Evolutionary conservation across 2,797 vertebrate species (phyloP).

Genomic region (Pseudopleuronectes americanus): DNA sequence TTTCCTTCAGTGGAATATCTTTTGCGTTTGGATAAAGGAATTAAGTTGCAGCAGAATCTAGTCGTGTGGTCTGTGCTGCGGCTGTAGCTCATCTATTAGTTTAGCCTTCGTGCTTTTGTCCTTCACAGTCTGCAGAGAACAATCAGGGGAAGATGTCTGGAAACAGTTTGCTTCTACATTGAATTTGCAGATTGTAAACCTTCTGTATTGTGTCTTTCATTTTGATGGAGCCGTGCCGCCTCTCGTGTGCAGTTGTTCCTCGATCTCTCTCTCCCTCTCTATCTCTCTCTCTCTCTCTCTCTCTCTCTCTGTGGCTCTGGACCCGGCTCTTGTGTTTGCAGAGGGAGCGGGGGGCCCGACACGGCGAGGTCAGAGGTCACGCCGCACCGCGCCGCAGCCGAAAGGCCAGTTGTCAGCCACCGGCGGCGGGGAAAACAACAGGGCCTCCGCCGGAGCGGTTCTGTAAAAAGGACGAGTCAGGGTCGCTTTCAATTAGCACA

Average conservation of each 20-base stretch:
- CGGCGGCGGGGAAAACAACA: slow-evolving; percentile 59
- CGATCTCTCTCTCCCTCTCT: too few species aligned
- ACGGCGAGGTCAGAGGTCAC: slow-evolving; percentile 58
- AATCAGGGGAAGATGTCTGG: slow-evolving; percentile 3
- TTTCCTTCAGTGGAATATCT: slow-evolving; percentile 63
- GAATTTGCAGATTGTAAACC: slow-evolving; percentile 42
- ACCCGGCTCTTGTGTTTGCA: slow-evolving; percentile 35
- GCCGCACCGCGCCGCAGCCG: slow-evolving; percentile 45
- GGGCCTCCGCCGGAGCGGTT: slow-evolving; percentile 60
- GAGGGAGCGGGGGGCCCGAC: slow-evolving; percentile 13
- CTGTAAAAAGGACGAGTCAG: slow-evolving; percentile 76
- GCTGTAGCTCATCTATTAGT: slow-evolving; percentile 56
- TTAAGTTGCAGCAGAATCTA: slow-evolving; percentile 55
- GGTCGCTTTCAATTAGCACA: slow-evolving; percentile 80
- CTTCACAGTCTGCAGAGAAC: slow-evolving; percentile 48
- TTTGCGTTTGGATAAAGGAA: slow-evolving; percentile 63
- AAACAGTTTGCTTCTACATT: slow-evolving; percentile 44
- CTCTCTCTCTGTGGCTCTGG: slow-evolving; percentile 14
- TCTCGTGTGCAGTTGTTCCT: slow-evolving; percentile 42
- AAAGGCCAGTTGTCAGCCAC: slow-evolving; percentile 82
- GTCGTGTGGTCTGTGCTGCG: slow-evolving; percentile 50
- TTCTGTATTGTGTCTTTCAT: slow-evolving; percentile 5
- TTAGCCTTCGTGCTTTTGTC: slow-evolving; percentile 39
- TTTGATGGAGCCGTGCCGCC: background rate
- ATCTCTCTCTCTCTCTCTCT: too few species aligned